A percentile compares a stretch with the other conserved stretches of the same genome.
phyloP scores from a whole-genome alignment of 2,888 invertebrate genomes.

The Hydraecia micacea region DNA sequence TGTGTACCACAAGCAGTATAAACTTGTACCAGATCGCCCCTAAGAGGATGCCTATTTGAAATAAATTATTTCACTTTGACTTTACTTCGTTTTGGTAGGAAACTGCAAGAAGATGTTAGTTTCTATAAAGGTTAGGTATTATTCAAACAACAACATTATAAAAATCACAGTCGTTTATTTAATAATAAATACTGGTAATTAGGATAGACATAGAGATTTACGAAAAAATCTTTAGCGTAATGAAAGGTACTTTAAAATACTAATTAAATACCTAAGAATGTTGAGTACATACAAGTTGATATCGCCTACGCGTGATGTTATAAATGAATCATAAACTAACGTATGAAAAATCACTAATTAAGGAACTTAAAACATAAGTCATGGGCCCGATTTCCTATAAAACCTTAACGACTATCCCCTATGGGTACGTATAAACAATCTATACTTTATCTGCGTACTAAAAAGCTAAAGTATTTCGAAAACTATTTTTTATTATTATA shows the following conservation, averaged over 20 bases:
- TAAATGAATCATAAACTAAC: slow-evolving; percentile 66
- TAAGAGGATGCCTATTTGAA: not conserved
- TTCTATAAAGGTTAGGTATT: not conserved
- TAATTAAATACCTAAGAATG: slow-evolving; percentile 81
- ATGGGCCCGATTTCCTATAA: slow-evolving; percentile 89
- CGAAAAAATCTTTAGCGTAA: slow-evolving; percentile 86
- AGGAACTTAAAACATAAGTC: slow-evolving; percentile 88
- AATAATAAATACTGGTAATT: slow-evolving; percentile 89
- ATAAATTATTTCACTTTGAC: too few relatives aligned
- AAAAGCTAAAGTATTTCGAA: slow-evolving; percentile 86
- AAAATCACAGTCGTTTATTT: slow-evolving; percentile 90
- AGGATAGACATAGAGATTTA: slow-evolving; percentile 88
- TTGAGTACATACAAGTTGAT: slow-evolving; percentile 80
- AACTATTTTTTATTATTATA: slow-evolving; percentile 76
- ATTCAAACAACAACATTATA: slow-evolving; percentile 74
- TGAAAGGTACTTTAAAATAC: slow-evolving; percentile 81
- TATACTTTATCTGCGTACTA: slow-evolving; percentile 82
- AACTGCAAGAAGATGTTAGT: not conserved
- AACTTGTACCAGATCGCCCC: too few relatives aligned
- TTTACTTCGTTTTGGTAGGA: too few relatives aligned
- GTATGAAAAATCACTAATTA: slow-evolving; percentile 70
- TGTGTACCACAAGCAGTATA: too few relatives aligned
- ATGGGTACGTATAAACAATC: slow-evolving; percentile 85
- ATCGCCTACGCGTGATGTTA: slow-evolving; percentile 69
- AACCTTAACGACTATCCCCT: slow-evolving; percentile 82